These are phyloP conservation scores for Gulo gulo DNA, from an alignment of 2,113 vertebrate genomes.

Conservation along the genomic window DNA sequence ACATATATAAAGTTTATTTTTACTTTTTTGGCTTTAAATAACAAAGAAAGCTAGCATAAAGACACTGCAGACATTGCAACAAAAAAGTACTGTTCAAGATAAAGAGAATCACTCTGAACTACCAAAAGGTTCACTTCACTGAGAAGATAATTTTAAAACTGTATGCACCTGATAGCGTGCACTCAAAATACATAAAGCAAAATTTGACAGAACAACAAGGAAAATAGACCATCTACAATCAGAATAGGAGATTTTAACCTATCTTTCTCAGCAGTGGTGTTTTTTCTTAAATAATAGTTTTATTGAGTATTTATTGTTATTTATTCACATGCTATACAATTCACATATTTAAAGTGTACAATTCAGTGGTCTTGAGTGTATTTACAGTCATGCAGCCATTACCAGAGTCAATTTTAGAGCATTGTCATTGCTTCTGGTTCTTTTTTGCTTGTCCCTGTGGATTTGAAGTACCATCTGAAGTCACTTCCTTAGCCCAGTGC, in stretches of 20 bases:
- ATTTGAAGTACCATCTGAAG: background rate
- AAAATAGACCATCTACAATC: background rate
- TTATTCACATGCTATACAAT: background rate
- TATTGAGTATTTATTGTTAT: background rate
- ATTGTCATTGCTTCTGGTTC: background rate
- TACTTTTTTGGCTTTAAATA: constrained; percentile 4
- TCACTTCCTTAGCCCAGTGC: background rate
- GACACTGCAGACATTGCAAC: background rate
- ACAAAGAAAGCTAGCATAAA: background rate
- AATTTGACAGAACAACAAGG: background rate
- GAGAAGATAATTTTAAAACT: background rate
- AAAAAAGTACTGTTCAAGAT: background rate
- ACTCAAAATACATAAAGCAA: background rate
- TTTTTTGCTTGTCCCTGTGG: background rate
- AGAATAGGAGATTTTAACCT: background rate
- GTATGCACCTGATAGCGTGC: background rate
- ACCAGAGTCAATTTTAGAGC: background rate
- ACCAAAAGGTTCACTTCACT: background rate
- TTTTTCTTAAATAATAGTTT: background rate
- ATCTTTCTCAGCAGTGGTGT: background rate
- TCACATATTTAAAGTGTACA: background rate
- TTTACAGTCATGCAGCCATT: background rate
- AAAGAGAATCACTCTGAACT: background rate
- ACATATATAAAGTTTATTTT: background rate
- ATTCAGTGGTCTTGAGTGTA: background rate